Percentiles rank a stretch among this genome's conserved stretches.
phyloP scores from a whole-genome alignment of 2,113 vertebrate genomes.

The Eupsittula cactorum region DNA sequence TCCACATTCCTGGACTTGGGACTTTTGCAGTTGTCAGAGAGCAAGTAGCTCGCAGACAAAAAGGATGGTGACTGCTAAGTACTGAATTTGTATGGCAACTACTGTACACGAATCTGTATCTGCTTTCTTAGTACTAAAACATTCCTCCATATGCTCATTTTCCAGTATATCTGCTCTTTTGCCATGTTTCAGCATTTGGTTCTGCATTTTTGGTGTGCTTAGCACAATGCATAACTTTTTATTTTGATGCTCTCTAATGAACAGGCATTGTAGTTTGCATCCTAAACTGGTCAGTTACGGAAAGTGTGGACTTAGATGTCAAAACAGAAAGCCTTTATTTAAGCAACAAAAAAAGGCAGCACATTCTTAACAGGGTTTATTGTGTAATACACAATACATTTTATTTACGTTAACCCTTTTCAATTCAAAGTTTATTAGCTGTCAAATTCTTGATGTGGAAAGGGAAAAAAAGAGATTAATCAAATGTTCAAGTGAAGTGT shows the following conservation, averaged over 20 bases:
- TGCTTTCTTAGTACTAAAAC: not conserved
- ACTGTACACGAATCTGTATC: not conserved
- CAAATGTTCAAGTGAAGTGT: not conserved
- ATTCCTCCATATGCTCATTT: slow-evolving; percentile 28
- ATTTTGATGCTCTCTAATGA: slow-evolving; percentile 38
- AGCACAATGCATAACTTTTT: slow-evolving; percentile 22
- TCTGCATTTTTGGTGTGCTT: slow-evolving; percentile 41
- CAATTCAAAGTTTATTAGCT: not conserved
- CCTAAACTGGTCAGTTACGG: not conserved
- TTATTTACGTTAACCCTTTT: slow-evolving; percentile 6
- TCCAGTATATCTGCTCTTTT: slow-evolving; percentile 31
- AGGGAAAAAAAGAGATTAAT: not conserved
- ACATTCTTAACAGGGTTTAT: not conserved
- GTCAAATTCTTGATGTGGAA: not conserved
- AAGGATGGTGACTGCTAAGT: not conserved
- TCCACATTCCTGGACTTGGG: no score
- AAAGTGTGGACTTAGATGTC: not conserved
- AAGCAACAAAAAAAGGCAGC: not conserved
- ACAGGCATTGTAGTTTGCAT: slow-evolving; percentile 56
- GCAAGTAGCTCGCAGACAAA: no score
- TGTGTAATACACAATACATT: not conserved
- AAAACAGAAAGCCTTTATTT: not conserved
- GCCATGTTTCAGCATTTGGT: slow-evolving; percentile 41
- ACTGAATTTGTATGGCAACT: not conserved
- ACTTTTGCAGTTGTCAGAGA: no score